Conservation (phyloP, 1,140 invertebrate species). For the Sitophilus oryzae region DNA sequence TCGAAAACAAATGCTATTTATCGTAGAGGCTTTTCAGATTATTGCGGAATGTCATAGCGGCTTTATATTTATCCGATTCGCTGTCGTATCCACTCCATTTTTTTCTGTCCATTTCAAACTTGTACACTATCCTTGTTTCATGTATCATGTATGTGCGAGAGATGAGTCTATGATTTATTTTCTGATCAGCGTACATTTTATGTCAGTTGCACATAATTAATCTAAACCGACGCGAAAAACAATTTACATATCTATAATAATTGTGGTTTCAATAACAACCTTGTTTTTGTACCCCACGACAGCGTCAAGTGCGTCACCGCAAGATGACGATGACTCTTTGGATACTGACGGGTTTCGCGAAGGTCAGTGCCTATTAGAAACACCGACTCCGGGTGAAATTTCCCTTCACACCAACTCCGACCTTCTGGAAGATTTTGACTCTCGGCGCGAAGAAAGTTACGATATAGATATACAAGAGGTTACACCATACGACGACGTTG, state of each 20-base stretch:
- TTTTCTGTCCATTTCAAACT: conserved; percentile 16
- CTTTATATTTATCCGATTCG: conserved; percentile 35
- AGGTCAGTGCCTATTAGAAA: conserved; percentile 45
- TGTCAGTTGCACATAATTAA: conserved; percentile 28
- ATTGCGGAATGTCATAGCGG: conserved; percentile 37
- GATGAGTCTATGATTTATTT: conserved; percentile 43
- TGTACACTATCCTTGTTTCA: conserved; percentile 21
- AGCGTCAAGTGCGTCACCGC: conserved; percentile 45
- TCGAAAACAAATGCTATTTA: conserved; percentile 4
- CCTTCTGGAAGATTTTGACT: conserved; percentile 8
- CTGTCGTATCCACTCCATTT: conserved; percentile 36
- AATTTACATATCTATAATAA: conserved; percentile 2
- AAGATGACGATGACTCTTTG: conserved; percentile 51
- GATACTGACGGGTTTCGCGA: conserved; percentile 49
- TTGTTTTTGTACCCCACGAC: conserved; percentile 34
- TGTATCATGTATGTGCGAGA: conserved; percentile 35
- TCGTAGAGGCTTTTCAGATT: conserved; percentile 12
- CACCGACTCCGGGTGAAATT: conserved; percentile 38
- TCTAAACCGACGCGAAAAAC: not conserved
- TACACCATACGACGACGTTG: conserved; percentile 36
- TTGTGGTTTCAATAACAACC: not conserved
- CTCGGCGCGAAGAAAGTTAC: conserved; percentile 5
- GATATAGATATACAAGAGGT: conserved; percentile 37
- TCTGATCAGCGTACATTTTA: conserved; percentile 31
- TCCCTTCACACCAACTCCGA: conserved; percentile 9